Conservation (phyloP, 2,888 invertebrate species). For the Tachina grossa region DNA sequence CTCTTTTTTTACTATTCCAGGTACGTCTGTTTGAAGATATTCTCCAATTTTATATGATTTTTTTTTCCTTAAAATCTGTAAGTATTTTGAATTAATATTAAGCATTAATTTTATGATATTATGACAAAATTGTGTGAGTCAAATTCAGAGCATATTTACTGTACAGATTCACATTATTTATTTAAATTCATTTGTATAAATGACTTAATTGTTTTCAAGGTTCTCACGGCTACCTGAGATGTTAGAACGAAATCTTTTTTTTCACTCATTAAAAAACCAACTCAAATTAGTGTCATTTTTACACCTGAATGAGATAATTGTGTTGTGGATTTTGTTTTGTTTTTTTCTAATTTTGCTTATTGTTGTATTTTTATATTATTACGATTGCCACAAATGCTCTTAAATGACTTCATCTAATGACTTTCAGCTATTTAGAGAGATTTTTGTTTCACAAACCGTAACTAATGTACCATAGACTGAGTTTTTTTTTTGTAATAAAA, state of each 20-base stretch:
- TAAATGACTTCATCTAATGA: constrained; percentile 64
- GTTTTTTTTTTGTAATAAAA: constrained; percentile 42
- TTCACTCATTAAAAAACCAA: constrained; percentile 10
- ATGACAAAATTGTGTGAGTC: background rate
- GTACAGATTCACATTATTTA: background rate
- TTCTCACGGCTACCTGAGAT: constrained; percentile 31
- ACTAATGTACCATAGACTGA: constrained; percentile 51
- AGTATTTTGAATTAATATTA: background rate
- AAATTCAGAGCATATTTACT: background rate
- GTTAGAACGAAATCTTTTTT: background rate
- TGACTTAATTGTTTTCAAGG: constrained; percentile 62
- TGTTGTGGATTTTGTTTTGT: background rate
- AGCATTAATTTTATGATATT: background rate
- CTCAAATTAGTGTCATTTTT: constrained; percentile 60
- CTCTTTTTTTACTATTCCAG: constrained; percentile 21
- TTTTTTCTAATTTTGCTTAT: constrained; percentile 4
- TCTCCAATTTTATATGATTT: background rate
- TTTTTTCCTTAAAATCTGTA: background rate
- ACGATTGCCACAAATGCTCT: constrained; percentile 1
- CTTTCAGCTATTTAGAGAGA: constrained; percentile 29
- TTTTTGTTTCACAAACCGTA: constrained; percentile 12
- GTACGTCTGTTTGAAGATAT: background rate
- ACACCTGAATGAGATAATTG: constrained; percentile 57
- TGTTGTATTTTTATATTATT: background rate
- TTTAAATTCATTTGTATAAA: constrained; percentile 26